Base-by-base conservation (phyloP, 2,797 vertebrate species). In the Bovichtus variegatus region DNA sequence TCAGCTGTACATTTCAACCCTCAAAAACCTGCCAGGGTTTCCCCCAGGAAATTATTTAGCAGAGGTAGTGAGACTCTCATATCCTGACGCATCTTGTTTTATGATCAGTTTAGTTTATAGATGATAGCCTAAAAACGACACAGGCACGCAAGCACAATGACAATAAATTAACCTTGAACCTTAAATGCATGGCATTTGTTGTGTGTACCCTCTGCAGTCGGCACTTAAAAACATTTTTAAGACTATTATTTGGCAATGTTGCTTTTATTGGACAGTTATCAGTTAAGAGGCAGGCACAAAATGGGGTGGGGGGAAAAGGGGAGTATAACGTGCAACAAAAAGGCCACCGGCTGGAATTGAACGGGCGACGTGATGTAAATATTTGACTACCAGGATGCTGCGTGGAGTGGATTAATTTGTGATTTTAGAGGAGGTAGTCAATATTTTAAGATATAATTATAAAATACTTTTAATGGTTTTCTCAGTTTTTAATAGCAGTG, bases 21-120 rank as follows among this genome's bases (percentile, higher is more conserved):
- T 53, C 21, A n/a, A 23, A 27, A 18, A 43, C 15, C 64, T 51
- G 46, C 31, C 34, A 46, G 51, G 51, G 54, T 50, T 69, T 76
- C 6, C 47, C 58, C 58, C 46, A 61, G 75, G 41, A 80, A 67
- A 18, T 27, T 10, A 36, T 25, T 25, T 21, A 46, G 57, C 55
- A 59, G 64, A 41, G 43, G 13, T 31, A 34, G 60, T 38, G 40
- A 58, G 19, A 44, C 57, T 57, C 25, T n/a, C 31, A 27, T 50
- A 54, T 47, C 68, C 63, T 55, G 21, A 49, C 2, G 4, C 0
- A 18, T 70, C 34, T 34, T 18, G 16, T n/a, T 57, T 23, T 15
- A 12, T 46, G 8, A 46, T 70, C 49, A 25, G 2, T 59, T 58
- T 65, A 16, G 8, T 27, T 25, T 21, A 1, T 50, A 23, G 16